Base-by-base conservation (phyloP, 2,113 vertebrate genomes). In the Lethenteron reissneri region DNA sequence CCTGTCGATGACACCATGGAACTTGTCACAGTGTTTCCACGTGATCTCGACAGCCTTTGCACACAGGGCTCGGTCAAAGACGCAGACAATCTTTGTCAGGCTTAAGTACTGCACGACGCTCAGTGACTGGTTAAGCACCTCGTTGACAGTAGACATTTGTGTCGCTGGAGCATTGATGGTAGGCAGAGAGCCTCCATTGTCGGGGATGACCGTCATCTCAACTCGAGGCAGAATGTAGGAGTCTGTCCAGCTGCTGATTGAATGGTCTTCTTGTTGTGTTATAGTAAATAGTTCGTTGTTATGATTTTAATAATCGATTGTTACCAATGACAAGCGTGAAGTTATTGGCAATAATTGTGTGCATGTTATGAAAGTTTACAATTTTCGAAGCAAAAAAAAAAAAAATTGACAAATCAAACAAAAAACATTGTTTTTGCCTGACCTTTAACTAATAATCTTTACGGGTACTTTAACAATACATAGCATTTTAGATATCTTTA, bases 121-220 rank as follows among this genome's bases (percentile, higher is more conserved):
- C 15, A 68, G 62, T 68, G 62, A 68, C 21, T 68, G 62, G 21
- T 68, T 68, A 15, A 68, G 62, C 21, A 68, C 62, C 62, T 68
- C 10, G 21, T 68, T 68, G n/a, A 68, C 62, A 9, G 62, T 68
- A 15, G 62, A 68, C 62, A 68, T 17, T 21, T 68, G 15, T 68
- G 10, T 68, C 8, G 62, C 62, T 68, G 62, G 62, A 17, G 62
- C 62, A 68, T 68, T 68, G 21, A 68, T 21, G n/a, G 62, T 68
- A 17, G 62, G 10, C 15, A 68, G 8, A 21, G 8, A 68, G n/a
- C 15, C n/a, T 64, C 3, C 17, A 17, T 14, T 64, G 60, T 64
- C 60, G 14, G 14, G 60, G 2, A 64, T 17, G 14, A 64, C 60
- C 3, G 6, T 17, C 14, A 64, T 68, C 21, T 68, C 25, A 41